Conservation (phyloP, 2,888 invertebrate species). For the Xestia ashworthii region DNA sequence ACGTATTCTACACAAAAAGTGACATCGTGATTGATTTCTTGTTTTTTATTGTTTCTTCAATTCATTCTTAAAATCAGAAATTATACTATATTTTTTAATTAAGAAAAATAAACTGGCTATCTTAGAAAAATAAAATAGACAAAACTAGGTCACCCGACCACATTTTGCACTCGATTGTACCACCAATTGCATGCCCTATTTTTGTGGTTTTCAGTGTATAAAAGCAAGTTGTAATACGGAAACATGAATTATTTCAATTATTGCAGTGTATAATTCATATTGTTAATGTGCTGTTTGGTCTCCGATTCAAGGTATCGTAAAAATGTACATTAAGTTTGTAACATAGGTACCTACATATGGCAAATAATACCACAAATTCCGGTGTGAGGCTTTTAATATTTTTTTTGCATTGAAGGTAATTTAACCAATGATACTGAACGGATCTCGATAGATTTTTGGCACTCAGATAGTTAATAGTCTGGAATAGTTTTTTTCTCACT, state of each 20-base stretch:
- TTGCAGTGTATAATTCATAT: slow-evolving; percentile 7
- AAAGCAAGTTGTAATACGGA: slow-evolving; percentile 35
- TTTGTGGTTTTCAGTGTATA: slow-evolving; percentile 43
- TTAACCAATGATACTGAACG: background rate
- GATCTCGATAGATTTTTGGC: background rate
- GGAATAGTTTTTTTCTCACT: background rate
- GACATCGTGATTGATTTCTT: background rate
- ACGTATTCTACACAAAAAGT: background rate
- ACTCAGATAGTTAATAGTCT: background rate
- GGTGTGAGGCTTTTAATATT: background rate
- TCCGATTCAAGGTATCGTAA: slow-evolving; percentile 4
- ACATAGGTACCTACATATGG: background rate
- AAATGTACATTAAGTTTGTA: background rate
- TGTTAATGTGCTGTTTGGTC: slow-evolving; percentile 24
- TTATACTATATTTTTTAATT: background rate
- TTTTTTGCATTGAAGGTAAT: background rate
- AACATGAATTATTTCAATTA: slow-evolving; percentile 40
- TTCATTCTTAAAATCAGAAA: background rate
- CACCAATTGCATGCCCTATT: slow-evolving; percentile 27
- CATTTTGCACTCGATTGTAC: slow-evolving; percentile 62
- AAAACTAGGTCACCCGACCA: slow-evolving; percentile 48
- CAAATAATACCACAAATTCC: background rate
- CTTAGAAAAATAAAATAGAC: background rate
- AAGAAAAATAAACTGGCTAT: background rate
- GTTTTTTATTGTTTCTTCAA: background rate